Base-by-base conservation (phyloP, 2,113 vertebrate species). In the Tinamus guttatus region DNA sequence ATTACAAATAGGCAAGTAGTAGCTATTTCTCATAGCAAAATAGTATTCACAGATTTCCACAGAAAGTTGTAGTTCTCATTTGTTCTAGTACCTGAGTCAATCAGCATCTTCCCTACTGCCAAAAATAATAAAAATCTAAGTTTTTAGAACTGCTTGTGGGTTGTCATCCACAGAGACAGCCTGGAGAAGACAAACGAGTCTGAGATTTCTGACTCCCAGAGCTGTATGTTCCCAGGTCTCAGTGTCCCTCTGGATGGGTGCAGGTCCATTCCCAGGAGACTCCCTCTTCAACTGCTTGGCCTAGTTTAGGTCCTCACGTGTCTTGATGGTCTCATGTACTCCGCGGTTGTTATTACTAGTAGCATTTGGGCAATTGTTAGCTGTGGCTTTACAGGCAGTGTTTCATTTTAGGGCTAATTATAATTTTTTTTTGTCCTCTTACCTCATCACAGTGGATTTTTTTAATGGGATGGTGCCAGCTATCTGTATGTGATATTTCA, bases 321-420 rank as follows among this genome's bases (percentile, higher is more conserved):
- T 59, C 63, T 34, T 74, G 32, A 40, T 68, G 51, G 18, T 38
- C 68, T 81, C 56, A 88, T 34, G 64, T 73, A 74, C 74, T 56
- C 6, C 18, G 28, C 25, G 82, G 32, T 69, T 70, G n/a, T 34
- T 90, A 54, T 58, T 87, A 81, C 56, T 81, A 93, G 73, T 41
- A 85, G 30, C 27, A 54, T 54, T n/a, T 63, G 14, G 25, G 34
- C 68, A 80, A 79, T 81, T 69, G 71, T 85, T 83, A 94, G 51
- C 3, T 2, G 63, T 18, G 21, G 16, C 49, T 75, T 75, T 83
- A 83, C 56, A 51, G 77, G 58, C 4, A 81, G 18, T 34, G 21
- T 64, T 92, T 82, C 28, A 89, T 91, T 89, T 89, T 51, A 90
- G 28, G 32, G 21, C 30, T 90, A 96, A 88, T 67, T 36, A 79